Base-by-base conservation (phyloP, 2,797 vertebrate genomes). In the Neosilurus hyrtlii region DNA sequence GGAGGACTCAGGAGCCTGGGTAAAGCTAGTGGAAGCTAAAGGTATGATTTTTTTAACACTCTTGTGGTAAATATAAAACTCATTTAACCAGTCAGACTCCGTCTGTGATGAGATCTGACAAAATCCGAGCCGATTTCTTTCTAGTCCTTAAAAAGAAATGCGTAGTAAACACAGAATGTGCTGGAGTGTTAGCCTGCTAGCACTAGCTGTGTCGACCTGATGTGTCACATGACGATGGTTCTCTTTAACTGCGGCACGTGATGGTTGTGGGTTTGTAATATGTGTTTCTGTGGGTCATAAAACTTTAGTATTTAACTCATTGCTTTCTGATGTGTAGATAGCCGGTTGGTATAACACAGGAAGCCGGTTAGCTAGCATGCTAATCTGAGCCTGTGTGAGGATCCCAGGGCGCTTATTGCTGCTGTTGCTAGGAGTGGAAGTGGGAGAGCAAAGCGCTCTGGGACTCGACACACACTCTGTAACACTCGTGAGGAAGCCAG, bases 281-380 rank as follows among this genome's bases (percentile, higher is more conserved):
- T 22, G 59, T 16, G n/a, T 24, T 18, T 63, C 3, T 51, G 6
- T 68, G 22, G 6, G 11, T 78, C 8, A 14, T 52, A 65, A 52
- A 20, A 18, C 7, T 16, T 12, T n/a, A 10, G 24, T 30, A 10
- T 65, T 43, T 24, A 66, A 15, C 0, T 26, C n/a, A 26, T 1
- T 3, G 1, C 1, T 0, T 8, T 61, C 6, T 52, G 52, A 2
- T 43, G 43, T 43, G 1, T 16, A 68, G 54, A 54, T 49, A n/a
- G 37, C 22, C 9, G 37, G 74, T n/a, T 0, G 43, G 6, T 4
- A 54, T 57, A 61, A 7, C 20, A 59, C 66, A 49, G 4, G 79
- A 71, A 43, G 67, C 67, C 73, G 37, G 81, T 14, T 68, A 70
- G 74, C 65, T 78, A 16, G 1, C 26, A 54, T 70, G 82, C 74